These are phyloP conservation scores for Hippocampus zosterae DNA, from an alignment of 2,113 vertebrate genomes.

Conservation along the genomic window DNA sequence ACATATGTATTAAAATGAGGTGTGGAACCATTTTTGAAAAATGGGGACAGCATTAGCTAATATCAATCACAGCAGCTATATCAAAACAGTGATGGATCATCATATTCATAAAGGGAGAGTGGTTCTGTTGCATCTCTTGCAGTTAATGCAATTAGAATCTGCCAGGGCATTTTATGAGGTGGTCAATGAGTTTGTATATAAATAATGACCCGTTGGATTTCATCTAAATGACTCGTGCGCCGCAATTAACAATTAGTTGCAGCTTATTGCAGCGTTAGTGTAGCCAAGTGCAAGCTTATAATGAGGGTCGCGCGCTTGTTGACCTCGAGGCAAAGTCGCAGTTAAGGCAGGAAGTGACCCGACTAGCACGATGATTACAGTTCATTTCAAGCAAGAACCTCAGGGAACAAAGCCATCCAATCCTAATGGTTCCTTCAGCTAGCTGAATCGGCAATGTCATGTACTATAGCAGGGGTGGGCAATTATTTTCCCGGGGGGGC, in stretches of 20 bases:
- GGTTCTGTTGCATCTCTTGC: not conserved
- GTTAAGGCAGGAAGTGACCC: not conserved
- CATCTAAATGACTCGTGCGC: not conserved
- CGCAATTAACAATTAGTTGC: conserved; percentile 1
- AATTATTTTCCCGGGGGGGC: too few relatives aligned
- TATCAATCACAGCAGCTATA: not conserved
- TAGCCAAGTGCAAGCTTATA: conserved; percentile 1
- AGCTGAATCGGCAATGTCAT: not conserved
- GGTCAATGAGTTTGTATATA: not conserved
- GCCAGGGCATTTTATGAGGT: conserved; percentile 1
- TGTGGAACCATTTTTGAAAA: not conserved
- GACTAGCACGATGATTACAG: not conserved
- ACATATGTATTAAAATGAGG: not conserved
- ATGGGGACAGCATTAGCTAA: not conserved
- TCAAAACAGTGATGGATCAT: not conserved
- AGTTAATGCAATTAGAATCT: not conserved
- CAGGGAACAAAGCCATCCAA: not conserved
- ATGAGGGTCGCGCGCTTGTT: conserved; percentile 3
- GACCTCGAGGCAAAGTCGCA: conserved; percentile 1
- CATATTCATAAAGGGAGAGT: not conserved
- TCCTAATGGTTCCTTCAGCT: not conserved
- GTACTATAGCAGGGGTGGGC: too few relatives aligned
- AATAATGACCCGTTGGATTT: conserved; percentile 2
- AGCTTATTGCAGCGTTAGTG: not conserved
- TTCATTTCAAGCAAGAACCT: conserved; percentile 1